phyloP scores from a whole-genome alignment of 2,797 vertebrate genomes.

The Bucorvus abyssinicus region DNA sequence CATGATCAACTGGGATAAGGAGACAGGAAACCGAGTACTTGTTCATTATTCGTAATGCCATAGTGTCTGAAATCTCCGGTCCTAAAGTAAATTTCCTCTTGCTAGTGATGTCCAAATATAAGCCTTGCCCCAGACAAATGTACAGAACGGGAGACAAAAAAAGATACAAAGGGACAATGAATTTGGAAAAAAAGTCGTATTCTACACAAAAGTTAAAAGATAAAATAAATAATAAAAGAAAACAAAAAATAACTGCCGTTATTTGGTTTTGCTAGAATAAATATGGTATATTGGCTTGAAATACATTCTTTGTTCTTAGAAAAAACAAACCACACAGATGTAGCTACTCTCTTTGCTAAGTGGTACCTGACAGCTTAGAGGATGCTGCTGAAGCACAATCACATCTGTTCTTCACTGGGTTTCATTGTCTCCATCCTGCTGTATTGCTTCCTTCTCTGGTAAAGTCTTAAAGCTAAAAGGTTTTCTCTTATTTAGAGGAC shows the following conservation, averaged over 20 bases:
- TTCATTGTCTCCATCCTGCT: background rate
- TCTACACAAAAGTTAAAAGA: background rate
- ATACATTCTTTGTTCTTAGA: background rate
- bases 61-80: background rate
- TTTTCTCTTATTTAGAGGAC: background rate
- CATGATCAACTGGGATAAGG: background rate
- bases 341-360: background rate
- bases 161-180: background rate
- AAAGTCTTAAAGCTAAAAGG: background rate
- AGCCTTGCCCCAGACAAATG: background rate
- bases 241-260: background rate
- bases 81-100: background rate
- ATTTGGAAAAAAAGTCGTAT: background rate
- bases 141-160: background rate
- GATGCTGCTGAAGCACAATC: background rate
- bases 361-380: background rate
- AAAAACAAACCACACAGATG: background rate
- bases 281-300: background rate
- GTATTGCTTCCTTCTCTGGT: background rate
- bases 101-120: background rate
- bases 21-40: background rate
- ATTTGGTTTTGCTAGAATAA: background rate
- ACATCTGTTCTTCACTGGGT: background rate
- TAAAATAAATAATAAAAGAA: background rate
- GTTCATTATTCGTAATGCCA: background rate